Evolutionary conservation across 2,113 vertebrate genomes (phyloP), one percentile per base, ranked within the genome.

Genomic region (Sus scrofa): DNA sequence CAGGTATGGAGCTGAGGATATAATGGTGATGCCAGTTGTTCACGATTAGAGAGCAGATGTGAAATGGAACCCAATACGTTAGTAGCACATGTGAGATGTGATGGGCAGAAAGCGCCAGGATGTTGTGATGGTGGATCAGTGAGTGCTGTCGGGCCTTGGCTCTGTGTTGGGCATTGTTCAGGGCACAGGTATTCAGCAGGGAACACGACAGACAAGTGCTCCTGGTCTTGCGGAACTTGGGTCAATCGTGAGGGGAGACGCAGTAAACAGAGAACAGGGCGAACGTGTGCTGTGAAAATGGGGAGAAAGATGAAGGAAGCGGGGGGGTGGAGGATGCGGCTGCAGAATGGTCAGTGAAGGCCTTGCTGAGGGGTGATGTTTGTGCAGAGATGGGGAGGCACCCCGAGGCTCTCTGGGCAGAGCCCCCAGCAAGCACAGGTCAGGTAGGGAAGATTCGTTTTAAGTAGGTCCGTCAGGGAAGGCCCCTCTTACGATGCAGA

Each of bases 241-340:
- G 3, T 34, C 67, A 32, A 6, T 65, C 52, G 16, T 70, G 56
- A 77, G 19, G 24, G 44, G 32, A 67, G 11, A 62, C 85, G 70
- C 20, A 24, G 7, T 71, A 50, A 89, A 8, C 9, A 44, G 32
- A 62, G 3, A 14, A 4, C 67, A 30, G 11, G 26, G 79, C 60
- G 34, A 62, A 20, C 34, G 34, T 30, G 1, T 56, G 1, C 11
- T 58, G 0, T 65, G 30, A 74, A 54, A 34, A 14, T 16, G 3
- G 20, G 52, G 15, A 3, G 81, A 39, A 77, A 86, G 78, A 37
- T 89, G 27, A 22, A 89, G 26, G 12, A 65, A 30, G 10, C 7
- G 2, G 2, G 11, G 3, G 2, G 2, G 14, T n/a, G 3, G 15
- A 52, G 68, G 24, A 13, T 52, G 18, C 5, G 19, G 3, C 30